Evolutionary conservation across 2,113 vertebrate species (phyloP).

Genomic region (Podilymbus podiceps): DNA sequence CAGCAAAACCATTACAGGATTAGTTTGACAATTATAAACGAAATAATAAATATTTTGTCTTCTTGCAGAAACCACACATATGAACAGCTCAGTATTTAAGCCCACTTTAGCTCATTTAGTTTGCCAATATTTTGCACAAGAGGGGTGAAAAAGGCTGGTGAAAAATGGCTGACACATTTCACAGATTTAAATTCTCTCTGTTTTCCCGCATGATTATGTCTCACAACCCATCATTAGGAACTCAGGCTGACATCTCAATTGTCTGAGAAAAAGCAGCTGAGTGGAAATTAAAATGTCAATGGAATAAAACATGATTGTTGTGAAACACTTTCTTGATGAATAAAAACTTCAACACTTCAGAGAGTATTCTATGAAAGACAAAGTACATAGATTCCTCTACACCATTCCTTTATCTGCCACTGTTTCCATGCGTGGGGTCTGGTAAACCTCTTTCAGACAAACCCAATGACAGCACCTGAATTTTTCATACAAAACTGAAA

Average conservation of each 20-base stretch:
- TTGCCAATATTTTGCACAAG: neutral
- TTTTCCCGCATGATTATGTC: neutral
- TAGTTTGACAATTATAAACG: neutral
- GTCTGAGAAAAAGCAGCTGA: neutral
- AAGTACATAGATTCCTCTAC: neutral
- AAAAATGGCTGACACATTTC: neutral
- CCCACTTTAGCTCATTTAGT: neutral
- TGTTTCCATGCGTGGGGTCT: neutral
- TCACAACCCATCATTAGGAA: neutral
- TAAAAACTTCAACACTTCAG: neutral
- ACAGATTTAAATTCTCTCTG: neutral
- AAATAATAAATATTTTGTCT: neutral
- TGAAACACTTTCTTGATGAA: neutral
- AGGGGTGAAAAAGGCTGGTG: neutral
- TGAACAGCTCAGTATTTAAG: neutral
- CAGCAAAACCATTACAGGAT: neutral
- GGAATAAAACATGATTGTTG: neutral
- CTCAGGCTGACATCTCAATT: neutral
- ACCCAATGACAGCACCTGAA: neutral
- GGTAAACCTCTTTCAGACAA: neutral
- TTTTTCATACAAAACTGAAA: neutral
- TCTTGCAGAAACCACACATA: neutral
- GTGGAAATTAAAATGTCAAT: neutral
- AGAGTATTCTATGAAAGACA: accelerated
- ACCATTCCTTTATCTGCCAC: accelerated